These are phyloP conservation scores for Norana najaformis DNA, from an alignment of 2,888 invertebrate genomes.

Conservation along the genomic window DNA sequence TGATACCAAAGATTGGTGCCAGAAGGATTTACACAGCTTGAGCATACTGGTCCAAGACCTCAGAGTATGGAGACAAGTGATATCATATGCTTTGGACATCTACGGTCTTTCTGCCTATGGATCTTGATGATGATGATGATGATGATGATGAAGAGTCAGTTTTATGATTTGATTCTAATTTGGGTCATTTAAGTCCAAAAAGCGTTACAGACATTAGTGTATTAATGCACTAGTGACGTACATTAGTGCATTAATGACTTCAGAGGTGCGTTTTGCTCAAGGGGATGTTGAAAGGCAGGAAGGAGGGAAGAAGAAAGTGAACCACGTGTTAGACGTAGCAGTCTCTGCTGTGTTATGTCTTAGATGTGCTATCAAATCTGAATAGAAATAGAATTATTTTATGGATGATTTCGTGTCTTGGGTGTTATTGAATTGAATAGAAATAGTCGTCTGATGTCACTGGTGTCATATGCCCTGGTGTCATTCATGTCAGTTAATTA, in stretches of 20 bases:
- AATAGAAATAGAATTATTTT: neutral
- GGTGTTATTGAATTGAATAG: neutral
- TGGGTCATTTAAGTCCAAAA: neutral
- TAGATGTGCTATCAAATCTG: neutral
- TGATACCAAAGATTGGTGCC: too few species aligned
- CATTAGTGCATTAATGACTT: neutral
- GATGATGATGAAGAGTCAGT: neutral
- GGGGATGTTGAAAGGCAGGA: neutral
- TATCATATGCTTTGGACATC: too few species aligned
- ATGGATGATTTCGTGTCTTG: neutral
- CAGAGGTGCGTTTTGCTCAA: neutral
- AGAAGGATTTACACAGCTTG: too few species aligned
- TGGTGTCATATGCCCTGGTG: neutral
- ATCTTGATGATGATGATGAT: too few species aligned
- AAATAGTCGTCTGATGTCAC: neutral
- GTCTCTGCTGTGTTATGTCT: neutral
- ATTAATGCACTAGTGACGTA: neutral
- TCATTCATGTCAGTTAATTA: neutral
- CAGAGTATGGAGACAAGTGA: too few species aligned
- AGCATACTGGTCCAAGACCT: too few species aligned
- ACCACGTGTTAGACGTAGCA: neutral
- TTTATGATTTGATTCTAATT: neutral
- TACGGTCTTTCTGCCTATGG: too few species aligned
- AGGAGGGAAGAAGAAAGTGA: neutral
- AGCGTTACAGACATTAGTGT: neutral